A percentile compares a stretch with the other conserved stretches of the same genome.
Conservation (phyloP, 64 coral and sea anemone genomes). For the Cladopsammia gracilis region DNA sequence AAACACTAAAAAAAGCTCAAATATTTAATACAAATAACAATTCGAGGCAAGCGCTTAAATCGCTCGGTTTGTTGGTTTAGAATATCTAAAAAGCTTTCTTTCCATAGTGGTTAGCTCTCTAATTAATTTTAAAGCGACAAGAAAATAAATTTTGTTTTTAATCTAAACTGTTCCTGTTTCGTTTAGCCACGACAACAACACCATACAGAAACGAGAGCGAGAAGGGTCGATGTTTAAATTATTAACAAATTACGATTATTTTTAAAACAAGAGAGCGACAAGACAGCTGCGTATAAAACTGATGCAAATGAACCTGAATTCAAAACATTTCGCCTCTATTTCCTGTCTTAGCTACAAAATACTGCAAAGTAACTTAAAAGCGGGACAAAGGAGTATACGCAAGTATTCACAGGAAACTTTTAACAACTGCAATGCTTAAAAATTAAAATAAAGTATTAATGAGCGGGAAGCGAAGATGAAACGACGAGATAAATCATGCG, state of each 20-base stretch:
- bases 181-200: neutral
- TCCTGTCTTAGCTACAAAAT: slow-evolving; percentile 51
- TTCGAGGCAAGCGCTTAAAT: no score
- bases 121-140: neutral
- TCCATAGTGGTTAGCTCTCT: neutral
- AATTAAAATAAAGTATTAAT: neutral
- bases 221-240: slow-evolving; percentile 1
- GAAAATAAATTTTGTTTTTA: neutral
- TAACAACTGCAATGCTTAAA: slow-evolving; percentile 6
- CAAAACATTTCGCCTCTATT: slow-evolving; percentile 57
- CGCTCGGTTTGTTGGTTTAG: neutral
- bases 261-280: slow-evolving; percentile 19
- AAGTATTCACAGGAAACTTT: neutral
- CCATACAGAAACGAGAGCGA: neutral
- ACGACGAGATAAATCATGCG: slow-evolving; percentile 19
- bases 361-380: slow-evolving; percentile 45
- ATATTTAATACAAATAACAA: no score
- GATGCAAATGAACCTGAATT: slow-evolving; percentile 52
- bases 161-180: neutral
- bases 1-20: no score
- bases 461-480: slow-evolving; percentile 19
- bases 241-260: slow-evolving; percentile 51
- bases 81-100: neutral
- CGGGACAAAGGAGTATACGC: slow-evolving; percentile 4
- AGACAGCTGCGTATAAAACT: slow-evolving; percentile 30